Conservation (phyloP, 1,140 invertebrate species). For the Apolygus lucorum region DNA sequence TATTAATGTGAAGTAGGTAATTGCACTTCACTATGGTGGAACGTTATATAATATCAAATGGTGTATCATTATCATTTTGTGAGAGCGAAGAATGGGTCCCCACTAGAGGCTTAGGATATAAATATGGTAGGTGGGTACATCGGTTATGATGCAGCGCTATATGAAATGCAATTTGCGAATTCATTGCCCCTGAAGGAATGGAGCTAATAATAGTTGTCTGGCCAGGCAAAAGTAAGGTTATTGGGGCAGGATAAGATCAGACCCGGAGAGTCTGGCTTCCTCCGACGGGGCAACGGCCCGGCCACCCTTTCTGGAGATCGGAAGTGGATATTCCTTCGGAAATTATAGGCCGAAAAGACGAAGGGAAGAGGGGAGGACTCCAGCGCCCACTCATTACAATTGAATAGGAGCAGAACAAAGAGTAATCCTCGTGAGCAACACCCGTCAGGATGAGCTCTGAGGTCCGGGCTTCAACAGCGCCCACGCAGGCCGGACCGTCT, state of each 20-base stretch:
- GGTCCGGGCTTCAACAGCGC: background rate
- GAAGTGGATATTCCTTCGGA: conserved; percentile 9
- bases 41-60: no score
- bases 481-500: background rate
- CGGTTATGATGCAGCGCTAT: no score
- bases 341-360: conserved; percentile 14
- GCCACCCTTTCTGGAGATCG: conserved; percentile 5
- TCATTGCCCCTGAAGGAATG: background rate
- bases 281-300: background rate
- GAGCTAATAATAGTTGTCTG: background rate
- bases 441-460: background rate
- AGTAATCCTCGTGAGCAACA: conserved; percentile 1
- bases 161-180: no score
- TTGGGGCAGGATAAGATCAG: conserved; percentile 9
- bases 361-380: background rate
- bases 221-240: background rate
- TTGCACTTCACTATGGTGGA: no score
- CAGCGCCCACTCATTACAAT: conserved; percentile 12
- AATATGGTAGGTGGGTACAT: no score
- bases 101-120: no score
- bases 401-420: conserved; percentile 16
- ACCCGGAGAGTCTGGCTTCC: background rate
- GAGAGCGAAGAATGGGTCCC: no score
- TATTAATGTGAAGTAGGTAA: no score
- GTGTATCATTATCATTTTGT: no score